phyloP scores from a whole-genome alignment of 2,113 vertebrate genomes.

The Tragelaphus strepsiceros region DNA sequence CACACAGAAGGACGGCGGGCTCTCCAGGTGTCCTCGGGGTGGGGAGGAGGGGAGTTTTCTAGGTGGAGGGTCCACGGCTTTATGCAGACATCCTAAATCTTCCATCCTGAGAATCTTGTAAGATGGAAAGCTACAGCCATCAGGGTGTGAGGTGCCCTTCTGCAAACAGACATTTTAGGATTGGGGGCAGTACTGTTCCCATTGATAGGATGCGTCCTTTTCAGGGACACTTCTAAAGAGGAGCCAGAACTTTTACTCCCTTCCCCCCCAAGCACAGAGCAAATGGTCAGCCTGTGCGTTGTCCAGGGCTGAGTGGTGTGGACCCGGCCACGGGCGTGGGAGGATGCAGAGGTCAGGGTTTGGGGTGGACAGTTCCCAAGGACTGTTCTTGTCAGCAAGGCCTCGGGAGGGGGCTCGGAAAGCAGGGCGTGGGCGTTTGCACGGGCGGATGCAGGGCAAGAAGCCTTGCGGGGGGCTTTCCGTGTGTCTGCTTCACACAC shows the following conservation, averaged over 20 bases:
- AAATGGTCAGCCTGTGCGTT: fast-evolving
- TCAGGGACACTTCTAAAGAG: too few relatives aligned
- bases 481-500: fast-evolving
- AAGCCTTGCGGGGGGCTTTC: fast-evolving
- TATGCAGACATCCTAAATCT: background rate
- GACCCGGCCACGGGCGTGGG: fast-evolving
- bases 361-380: background rate
- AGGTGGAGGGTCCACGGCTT: background rate
- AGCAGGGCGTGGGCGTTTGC: fast-evolving
- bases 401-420: too few relatives aligned
- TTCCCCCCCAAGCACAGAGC: background rate
- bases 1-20: background rate
- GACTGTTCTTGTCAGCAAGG: background rate
- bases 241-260: background rate
- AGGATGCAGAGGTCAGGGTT: background rate
- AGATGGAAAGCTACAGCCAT: background rate
- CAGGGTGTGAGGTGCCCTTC: background rate
- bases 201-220: too few relatives aligned
- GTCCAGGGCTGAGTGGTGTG: fast-evolving
- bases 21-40: background rate
- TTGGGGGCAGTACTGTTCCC: too few relatives aligned
- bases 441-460: fast-evolving
- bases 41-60: background rate
- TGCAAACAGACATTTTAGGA: fast-evolving
- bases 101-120: background rate